phyloP scores from a whole-genome alignment of 1,140 invertebrate species.

The Lanistes nyassanus region DNA sequence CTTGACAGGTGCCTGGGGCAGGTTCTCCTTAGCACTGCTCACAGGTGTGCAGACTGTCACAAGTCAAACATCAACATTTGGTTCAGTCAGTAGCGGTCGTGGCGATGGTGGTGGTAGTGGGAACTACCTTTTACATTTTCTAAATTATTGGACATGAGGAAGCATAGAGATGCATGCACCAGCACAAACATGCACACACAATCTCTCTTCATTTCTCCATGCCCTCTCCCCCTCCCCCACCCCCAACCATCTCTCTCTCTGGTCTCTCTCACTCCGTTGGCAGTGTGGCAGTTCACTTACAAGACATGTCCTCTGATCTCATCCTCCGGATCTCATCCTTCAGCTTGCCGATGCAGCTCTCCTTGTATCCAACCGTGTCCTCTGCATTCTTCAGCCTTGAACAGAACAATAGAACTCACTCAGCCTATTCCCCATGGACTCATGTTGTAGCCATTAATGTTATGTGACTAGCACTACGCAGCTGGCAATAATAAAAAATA shows the following conservation, averaged over 20 bases:
- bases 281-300: background rate
- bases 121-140: background rate
- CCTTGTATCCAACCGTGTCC: constrained; percentile 22
- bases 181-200: background rate
- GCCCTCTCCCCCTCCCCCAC: too few species aligned
- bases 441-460: too few species aligned
- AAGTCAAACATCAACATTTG: background rate
- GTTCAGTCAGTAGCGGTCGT: background rate
- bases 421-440: too few species aligned
- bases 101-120: background rate
- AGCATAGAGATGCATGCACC: background rate
- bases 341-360: constrained; percentile 13
- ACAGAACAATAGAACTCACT: too few species aligned
- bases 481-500: too few species aligned
- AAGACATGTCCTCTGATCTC: constrained; percentile 15
- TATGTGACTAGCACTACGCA: too few species aligned
- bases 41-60: constrained; percentile 13
- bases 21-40: background rate
- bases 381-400: constrained; percentile 17
- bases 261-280: too few species aligned
- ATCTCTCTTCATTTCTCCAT: too few species aligned
- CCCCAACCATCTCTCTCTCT: too few species aligned
- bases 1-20: background rate
- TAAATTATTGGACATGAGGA: background rate
- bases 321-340: constrained; percentile 24